Percentiles rank a stretch among this genome's conserved stretches.
These are phyloP conservation scores for Koerneria pararmatus DNA, from an alignment of 2,888 invertebrate genomes.

Conservation along the genomic window DNA sequence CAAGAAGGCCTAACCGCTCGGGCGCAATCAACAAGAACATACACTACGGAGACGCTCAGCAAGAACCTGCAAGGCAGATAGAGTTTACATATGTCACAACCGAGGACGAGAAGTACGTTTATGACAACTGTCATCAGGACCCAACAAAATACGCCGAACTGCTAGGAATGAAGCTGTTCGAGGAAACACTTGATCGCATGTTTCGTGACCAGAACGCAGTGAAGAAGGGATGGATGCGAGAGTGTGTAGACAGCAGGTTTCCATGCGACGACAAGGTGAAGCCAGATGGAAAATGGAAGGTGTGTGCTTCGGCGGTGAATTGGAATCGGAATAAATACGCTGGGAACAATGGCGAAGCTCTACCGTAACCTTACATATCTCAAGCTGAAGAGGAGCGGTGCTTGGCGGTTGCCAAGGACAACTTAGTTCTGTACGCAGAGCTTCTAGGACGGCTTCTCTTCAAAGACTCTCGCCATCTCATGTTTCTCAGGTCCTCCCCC, in stretches of 20 bases:
- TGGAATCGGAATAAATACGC: conserved; percentile 31
- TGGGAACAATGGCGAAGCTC: too few relatives aligned
- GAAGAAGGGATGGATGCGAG: conserved; percentile 42
- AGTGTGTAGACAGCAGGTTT: conserved; percentile 39
- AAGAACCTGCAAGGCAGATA: conserved; percentile 19
- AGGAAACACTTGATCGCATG: conserved; percentile 29
- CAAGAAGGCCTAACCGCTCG: conserved; percentile 46
- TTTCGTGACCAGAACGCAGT: conserved; percentile 42
- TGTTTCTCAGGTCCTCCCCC: conserved; percentile 41
- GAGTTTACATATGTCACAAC: conserved; percentile 33
- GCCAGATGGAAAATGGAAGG: conserved; percentile 40
- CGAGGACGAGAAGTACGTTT: conserved; percentile 33
- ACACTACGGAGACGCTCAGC: conserved; percentile 28
- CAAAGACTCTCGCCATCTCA: conserved; percentile 34
- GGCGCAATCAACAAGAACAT: conserved; percentile 42
- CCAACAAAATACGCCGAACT: conserved; percentile 42
- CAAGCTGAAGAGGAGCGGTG: conserved; percentile 37
- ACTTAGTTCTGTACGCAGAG: conserved; percentile 36
- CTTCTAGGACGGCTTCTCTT: conserved; percentile 36
- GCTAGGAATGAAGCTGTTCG: conserved; percentile 38
- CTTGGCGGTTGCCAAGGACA: conserved; percentile 28
- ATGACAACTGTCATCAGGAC: conserved; percentile 31
- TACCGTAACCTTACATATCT: conserved; percentile 36
- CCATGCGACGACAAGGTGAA: conserved; percentile 35
- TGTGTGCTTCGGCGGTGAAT: conserved; percentile 39